Evolutionary conservation across 2,113 vertebrate species (phyloP).

Genomic region (Argyrosomus japonicus): DNA sequence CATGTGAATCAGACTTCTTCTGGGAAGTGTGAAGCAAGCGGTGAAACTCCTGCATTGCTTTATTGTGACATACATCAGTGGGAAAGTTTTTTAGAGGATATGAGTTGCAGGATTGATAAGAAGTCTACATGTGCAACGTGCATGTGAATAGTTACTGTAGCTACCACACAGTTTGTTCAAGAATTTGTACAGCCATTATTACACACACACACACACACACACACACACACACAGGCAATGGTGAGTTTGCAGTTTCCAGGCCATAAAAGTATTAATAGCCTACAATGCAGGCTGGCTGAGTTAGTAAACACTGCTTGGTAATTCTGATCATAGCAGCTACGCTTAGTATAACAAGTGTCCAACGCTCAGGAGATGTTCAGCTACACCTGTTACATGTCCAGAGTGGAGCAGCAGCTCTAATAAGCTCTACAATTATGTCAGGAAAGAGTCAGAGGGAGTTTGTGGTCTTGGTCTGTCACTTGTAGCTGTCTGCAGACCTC

Average conservation of each 20-base stretch:
- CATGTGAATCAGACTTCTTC: not conserved
- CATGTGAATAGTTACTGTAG: not conserved
- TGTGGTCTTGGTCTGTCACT: not conserved
- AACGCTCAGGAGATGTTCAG: not conserved
- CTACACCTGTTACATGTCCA: not conserved
- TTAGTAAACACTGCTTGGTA: not conserved
- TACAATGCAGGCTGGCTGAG: not conserved
- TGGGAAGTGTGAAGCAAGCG: conserved; percentile 22
- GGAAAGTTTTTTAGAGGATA: not conserved
- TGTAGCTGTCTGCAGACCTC: conserved; percentile 42
- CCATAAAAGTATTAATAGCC: conserved; percentile 34
- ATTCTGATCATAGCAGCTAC: not conserved
- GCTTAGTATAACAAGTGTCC: not conserved
- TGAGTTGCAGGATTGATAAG: not conserved
- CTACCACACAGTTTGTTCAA: not conserved
- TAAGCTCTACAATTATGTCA: not conserved
- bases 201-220: not conserved
- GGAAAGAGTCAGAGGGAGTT: not conserved
- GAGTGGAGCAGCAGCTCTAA: not conserved
- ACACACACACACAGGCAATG: not conserved
- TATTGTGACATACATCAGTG: not conserved
- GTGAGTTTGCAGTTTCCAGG: conserved; percentile 29
- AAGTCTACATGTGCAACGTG: not conserved
- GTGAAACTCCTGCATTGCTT: conserved; percentile 15
- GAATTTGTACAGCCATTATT: not conserved